These are phyloP conservation scores for Coecobrya sp. DNA, from an alignment of 2,888 invertebrate species.

Conservation along the genomic window DNA sequence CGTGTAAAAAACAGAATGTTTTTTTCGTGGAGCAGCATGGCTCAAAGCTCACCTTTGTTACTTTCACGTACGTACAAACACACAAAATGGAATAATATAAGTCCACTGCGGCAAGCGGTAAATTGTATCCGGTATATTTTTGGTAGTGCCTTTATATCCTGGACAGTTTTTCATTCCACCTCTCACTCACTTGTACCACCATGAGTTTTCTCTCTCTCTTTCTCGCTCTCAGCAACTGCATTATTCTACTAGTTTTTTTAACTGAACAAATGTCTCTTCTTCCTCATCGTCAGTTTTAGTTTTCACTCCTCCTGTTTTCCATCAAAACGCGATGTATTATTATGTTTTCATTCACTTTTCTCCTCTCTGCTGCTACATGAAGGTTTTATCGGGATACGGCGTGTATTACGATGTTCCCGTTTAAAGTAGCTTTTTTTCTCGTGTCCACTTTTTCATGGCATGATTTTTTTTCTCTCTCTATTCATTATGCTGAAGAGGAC, in stretches of 20 bases:
- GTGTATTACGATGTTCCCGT: not conserved
- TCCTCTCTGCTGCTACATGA: not conserved
- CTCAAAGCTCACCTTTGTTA: slow-evolving; percentile 45
- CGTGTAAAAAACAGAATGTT: slow-evolving; percentile 8
- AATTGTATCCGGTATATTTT: slow-evolving; percentile 78
- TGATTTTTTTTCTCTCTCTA: not conserved
- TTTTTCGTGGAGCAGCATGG: not conserved
- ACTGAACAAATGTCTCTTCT: slow-evolving; percentile 50
- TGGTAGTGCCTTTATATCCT: slow-evolving; percentile 68
- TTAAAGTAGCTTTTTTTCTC: not conserved
- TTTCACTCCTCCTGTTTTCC: slow-evolving; percentile 34
- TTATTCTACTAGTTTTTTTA: slow-evolving; percentile 13
- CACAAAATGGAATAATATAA: slow-evolving; percentile 30
- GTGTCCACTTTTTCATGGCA: slow-evolving; percentile 25
- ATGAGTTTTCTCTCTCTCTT: not conserved
- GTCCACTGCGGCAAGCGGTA: slow-evolving; percentile 78
- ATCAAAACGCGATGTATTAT: slow-evolving; percentile 1
- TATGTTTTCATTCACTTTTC: not conserved
- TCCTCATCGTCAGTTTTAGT: slow-evolving; percentile 36
- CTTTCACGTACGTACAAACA: slow-evolving; percentile 39
- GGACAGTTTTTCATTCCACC: slow-evolving; percentile 67
- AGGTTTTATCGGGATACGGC: not conserved
- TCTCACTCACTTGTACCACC: slow-evolving; percentile 42
- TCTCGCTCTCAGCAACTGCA: slow-evolving; percentile 35
- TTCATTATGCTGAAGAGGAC: not conserved